These are phyloP conservation scores for Brachyptera putata DNA, from an alignment of 2,888 invertebrate species.

Conservation along the genomic window DNA sequence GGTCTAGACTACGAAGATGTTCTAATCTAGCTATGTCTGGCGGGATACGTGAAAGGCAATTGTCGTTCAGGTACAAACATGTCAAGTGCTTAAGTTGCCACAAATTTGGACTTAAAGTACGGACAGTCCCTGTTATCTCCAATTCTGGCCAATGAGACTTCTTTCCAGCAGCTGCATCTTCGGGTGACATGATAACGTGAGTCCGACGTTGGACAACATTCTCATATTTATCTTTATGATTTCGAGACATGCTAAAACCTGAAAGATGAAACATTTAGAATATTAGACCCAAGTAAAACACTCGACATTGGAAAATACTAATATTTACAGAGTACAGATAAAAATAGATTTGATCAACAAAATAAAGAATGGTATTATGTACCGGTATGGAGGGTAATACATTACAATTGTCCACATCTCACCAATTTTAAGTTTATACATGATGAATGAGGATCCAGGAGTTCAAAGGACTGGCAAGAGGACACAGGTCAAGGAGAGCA, in stretches of 20 bases:
- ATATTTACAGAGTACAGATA: too few species aligned
- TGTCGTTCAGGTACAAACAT: conserved; percentile 92
- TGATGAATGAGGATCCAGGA: too few species aligned
- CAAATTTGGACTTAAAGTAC: conserved; percentile 86
- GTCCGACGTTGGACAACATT: conserved; percentile 70
- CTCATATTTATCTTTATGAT: conserved; percentile 33
- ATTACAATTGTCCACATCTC: too few species aligned
- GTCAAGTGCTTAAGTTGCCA: conserved; percentile 92
- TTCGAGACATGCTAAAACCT: conserved; percentile 47
- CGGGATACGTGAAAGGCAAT: conserved; percentile 86
- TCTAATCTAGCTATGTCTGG: conserved; percentile 81
- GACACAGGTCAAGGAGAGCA: too few species aligned
- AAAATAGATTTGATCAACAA: too few species aligned
- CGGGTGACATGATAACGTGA: conserved; percentile 88
- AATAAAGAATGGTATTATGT: too few species aligned
- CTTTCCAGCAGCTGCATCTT: conserved; percentile 88
- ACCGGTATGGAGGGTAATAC: too few species aligned
- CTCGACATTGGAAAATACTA: too few species aligned
- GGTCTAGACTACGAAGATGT: conserved; percentile 83
- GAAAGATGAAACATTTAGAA: too few species aligned
- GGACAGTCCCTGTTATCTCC: conserved; percentile 90
- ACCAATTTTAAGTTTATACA: too few species aligned
- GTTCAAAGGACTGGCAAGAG: too few species aligned
- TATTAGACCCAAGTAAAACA: too few species aligned
- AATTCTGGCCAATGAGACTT: conserved; percentile 89